phyloP scores from a whole-genome alignment of 2,888 invertebrate genomes.

The Ichneumoninae sp. region DNA sequence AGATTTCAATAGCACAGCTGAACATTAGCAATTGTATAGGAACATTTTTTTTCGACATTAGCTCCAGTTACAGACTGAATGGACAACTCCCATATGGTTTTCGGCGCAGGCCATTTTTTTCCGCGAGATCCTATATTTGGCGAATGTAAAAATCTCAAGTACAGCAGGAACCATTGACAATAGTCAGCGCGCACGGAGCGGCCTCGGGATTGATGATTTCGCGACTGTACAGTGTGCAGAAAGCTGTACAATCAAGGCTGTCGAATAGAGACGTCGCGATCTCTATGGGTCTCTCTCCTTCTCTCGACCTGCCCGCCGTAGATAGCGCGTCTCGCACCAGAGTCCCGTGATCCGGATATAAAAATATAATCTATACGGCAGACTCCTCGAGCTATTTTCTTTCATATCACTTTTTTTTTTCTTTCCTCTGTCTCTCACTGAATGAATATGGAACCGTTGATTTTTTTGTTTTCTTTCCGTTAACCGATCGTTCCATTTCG shows the following conservation, averaged over 20 bases:
- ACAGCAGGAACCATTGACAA: slow-evolving; percentile 48
- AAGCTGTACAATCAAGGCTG: slow-evolving; percentile 40
- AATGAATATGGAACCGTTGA: slow-evolving; percentile 44
- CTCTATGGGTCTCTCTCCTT: slow-evolving; percentile 12
- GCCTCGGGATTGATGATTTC: slow-evolving; percentile 33
- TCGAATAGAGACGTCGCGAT: slow-evolving; percentile 7
- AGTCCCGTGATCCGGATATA: slow-evolving; percentile 59
- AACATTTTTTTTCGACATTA: not conserved
- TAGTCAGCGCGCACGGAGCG: slow-evolving; percentile 9
- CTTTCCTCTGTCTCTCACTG: slow-evolving; percentile 2
- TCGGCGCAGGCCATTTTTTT: slow-evolving; percentile 1
- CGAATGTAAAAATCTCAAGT: slow-evolving; percentile 38
- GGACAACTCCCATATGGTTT: not conserved
- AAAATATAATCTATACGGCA: slow-evolving; percentile 45
- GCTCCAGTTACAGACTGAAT: not conserved
- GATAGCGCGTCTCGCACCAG: slow-evolving; percentile 36
- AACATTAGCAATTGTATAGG: too few species aligned
- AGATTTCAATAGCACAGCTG: too few species aligned
- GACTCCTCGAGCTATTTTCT: slow-evolving; percentile 18
- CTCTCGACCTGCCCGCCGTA: slow-evolving; percentile 13
- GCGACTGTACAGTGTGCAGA: slow-evolving; percentile 15
- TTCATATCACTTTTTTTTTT: slow-evolving; percentile 29
- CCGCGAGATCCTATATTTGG: slow-evolving; percentile 33
- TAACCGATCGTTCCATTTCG: slow-evolving; percentile 68
- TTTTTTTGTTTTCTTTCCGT: slow-evolving; percentile 64